These are phyloP conservation scores for mouse (Mus musculus) DNA, from an alignment of 2,113 vertebrate species.

Conservation along the genomic window GRCm39 chr6:100189501-100190000, in stretches of 20 bases:
- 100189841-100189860: constrained; percentile 57
- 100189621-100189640: background rate
- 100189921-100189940: constrained; percentile 46
- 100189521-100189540: background rate
- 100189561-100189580: constrained; percentile 9
- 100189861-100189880: constrained; percentile 26
- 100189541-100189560: constrained; percentile 31
- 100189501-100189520: background rate
- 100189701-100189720: background rate
- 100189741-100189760: constrained; percentile 4
- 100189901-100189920: constrained; percentile 61
- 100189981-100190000: background rate
- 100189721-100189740: background rate
- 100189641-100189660: background rate
- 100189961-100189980: constrained; percentile 50
- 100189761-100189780: constrained; percentile 30
- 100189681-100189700: background rate
- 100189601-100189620: background rate
- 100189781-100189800: constrained; percentile 57
- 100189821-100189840: constrained; percentile 66
- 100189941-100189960: constrained; percentile 28
- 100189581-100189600: background rate
- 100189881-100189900: background rate
- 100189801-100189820: constrained; percentile 60
- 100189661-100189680: background rate